Percentiles rank a stretch among this genome's conserved stretches.
These are phyloP conservation scores for Chelidonichthys spinosus DNA, from an alignment of 2,797 vertebrate genomes.

Conservation along the genomic window DNA sequence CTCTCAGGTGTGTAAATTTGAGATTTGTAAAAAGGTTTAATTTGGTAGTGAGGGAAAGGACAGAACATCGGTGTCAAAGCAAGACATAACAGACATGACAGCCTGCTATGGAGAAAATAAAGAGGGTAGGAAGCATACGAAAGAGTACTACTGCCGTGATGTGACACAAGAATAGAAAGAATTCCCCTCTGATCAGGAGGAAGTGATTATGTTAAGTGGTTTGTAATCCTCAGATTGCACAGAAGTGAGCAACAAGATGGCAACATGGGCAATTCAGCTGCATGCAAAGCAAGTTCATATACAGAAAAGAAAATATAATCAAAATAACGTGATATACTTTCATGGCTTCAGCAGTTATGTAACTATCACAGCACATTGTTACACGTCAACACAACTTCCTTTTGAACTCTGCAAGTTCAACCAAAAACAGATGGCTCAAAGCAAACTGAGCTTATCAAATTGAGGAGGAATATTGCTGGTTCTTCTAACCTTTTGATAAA, in stretches of 20 bases:
- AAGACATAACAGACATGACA: neutral
- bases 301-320: neutral
- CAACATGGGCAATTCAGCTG: neutral
- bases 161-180: constrained; percentile 2
- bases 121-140: neutral
- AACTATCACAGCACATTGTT: neutral
- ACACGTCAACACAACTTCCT: neutral
- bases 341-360: neutral
- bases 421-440: neutral
- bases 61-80: constrained; percentile 4
- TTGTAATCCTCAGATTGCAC: constrained; percentile 3
- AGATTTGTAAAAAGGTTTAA: constrained; percentile 14
- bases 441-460: constrained; percentile 1
- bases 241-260: neutral
- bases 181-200: constrained; percentile 12
- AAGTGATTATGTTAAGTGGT: neutral
- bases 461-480: neutral
- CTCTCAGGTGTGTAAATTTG: constrained; percentile 9
- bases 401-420: neutral
- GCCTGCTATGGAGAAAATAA: constrained; percentile 3
- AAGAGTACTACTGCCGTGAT: neutral
- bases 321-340: neutral
- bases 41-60: neutral
- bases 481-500: neutral
- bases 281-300: neutral